Conservation (phyloP, 1,140 invertebrate genomes). For the Cylas formicarius region DNA sequence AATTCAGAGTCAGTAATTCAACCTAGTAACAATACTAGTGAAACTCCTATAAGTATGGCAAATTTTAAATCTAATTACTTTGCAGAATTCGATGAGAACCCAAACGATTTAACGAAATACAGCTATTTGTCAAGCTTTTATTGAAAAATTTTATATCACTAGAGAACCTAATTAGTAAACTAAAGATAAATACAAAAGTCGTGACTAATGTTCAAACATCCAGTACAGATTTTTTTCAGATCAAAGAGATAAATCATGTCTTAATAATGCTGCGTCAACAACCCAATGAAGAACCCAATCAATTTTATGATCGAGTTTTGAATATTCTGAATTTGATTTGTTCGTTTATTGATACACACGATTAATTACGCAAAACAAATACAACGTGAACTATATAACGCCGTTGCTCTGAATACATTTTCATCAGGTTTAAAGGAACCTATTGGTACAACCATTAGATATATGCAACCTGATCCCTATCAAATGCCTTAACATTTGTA, state of each 20-base stretch:
- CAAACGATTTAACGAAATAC: constrained; percentile 14
- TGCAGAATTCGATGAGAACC: constrained; percentile 16
- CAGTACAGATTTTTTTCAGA: constrained; percentile 18
- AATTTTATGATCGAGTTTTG: constrained; percentile 13
- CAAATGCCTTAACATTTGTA: too few species aligned
- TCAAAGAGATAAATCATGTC: constrained; percentile 12
- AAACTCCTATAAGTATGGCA: too few species aligned
- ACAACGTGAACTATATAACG: too few species aligned
- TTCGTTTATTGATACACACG: constrained; percentile 11
- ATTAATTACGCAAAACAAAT: too few species aligned
- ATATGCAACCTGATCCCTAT: too few species aligned
- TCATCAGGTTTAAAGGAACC: too few species aligned
- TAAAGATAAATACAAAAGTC: constrained; percentile 13
- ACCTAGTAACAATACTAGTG: too few species aligned
- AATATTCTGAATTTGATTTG: constrained; percentile 18
- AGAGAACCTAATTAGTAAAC: constrained; percentile 10
- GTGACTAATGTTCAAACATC: constrained; percentile 15
- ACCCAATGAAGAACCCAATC: constrained; percentile 5
- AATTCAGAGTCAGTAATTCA: too few species aligned
- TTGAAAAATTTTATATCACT: constrained; percentile 15
- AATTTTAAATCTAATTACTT: too few species aligned
- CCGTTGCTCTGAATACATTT: too few species aligned
- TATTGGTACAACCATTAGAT: too few species aligned
- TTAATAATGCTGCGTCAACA: constrained; percentile 15
- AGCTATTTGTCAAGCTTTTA: constrained; percentile 9